A percentile compares a stretch with the other conserved stretches of the same genome.
Evolutionary conservation across 2,113 vertebrate species (phyloP).

Genomic region (Mirounga angustirostris): DNA sequence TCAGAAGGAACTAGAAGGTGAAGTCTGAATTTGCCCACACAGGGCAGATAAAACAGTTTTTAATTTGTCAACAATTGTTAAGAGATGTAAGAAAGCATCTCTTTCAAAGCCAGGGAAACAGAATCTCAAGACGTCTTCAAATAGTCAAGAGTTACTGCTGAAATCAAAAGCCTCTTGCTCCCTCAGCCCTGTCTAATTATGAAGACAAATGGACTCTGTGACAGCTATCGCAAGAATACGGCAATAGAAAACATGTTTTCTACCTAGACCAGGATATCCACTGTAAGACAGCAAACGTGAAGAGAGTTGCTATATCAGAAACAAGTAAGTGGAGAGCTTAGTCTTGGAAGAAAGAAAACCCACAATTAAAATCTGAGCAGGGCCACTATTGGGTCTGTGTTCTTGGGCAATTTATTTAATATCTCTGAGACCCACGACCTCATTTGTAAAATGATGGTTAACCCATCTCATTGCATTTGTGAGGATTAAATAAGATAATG

Average conservation of each 20-base stretch:
- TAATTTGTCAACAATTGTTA: not conserved
- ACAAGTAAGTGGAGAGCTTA: not conserved
- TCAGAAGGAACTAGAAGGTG: not conserved
- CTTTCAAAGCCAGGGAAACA: not conserved
- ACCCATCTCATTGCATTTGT: not conserved
- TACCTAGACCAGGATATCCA: not conserved
- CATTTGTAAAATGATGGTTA: not conserved
- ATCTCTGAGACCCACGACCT: not conserved
- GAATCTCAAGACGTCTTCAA: slow-evolving; percentile 1
- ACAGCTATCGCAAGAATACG: not conserved
- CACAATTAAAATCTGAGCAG: not conserved
- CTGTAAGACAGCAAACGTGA: not conserved
- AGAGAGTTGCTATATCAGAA: not conserved
- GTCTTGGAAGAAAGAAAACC: not conserved
- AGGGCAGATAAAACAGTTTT: not conserved
- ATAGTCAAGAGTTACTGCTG: not conserved
- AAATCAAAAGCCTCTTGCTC: not conserved
- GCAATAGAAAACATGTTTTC: not conserved
- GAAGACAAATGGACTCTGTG: not conserved
- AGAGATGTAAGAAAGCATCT: not conserved
- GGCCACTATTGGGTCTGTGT: not conserved
- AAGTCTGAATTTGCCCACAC: not conserved
- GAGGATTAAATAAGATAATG: not conserved
- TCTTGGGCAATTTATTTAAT: not conserved
- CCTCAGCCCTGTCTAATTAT: not conserved